Percentiles rank a stretch among this genome's conserved stretches.
Evolutionary conservation across 2,888 invertebrate genomes (phyloP).

Genomic region (Matsumyia berberina): DNA sequence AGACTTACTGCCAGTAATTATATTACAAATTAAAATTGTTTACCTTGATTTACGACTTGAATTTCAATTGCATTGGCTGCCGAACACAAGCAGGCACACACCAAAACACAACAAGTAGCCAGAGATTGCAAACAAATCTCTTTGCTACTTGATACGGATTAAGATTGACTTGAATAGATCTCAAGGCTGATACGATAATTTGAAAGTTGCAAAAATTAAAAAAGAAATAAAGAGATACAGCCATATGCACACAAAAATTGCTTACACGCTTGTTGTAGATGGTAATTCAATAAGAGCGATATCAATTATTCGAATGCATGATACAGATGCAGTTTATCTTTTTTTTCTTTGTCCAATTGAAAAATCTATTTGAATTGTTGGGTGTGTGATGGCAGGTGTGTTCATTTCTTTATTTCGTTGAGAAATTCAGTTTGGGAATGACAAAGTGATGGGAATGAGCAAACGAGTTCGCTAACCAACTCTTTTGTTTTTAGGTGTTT

Average conservation of each 20-base stretch:
- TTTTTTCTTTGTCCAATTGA: neutral
- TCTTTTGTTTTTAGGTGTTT: slow-evolving; percentile 27
- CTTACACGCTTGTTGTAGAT: neutral
- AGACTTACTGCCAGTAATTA: slow-evolving; percentile 52
- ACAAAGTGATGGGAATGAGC: neutral
- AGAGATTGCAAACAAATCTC: slow-evolving; percentile 48
- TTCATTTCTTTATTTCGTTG: neutral
- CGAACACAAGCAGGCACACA: neutral
- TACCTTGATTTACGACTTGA: slow-evolving; percentile 58
- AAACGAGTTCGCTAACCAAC: slow-evolving; percentile 30
- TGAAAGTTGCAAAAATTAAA: slow-evolving; percentile 23
- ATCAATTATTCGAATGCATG: slow-evolving; percentile 6
- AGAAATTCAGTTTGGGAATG: slow-evolving; percentile 12
- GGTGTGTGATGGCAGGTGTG: slow-evolving; percentile 3
- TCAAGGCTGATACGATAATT: slow-evolving; percentile 41
- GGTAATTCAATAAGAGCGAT: slow-evolving; percentile 6
- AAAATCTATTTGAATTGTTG: neutral
- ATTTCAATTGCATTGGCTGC: slow-evolving; percentile 45
- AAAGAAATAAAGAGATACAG: neutral
- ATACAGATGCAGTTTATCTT: slow-evolving; percentile 11
- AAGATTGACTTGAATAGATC: slow-evolving; percentile 53
- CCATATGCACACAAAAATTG: neutral
- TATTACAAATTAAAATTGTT: slow-evolving; percentile 61
- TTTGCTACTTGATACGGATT: slow-evolving; percentile 58
- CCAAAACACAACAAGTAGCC: slow-evolving; percentile 17